Evolutionary conservation across 2,113 vertebrate genomes (phyloP).

Genomic region (Andinoacara biseriatus): DNA sequence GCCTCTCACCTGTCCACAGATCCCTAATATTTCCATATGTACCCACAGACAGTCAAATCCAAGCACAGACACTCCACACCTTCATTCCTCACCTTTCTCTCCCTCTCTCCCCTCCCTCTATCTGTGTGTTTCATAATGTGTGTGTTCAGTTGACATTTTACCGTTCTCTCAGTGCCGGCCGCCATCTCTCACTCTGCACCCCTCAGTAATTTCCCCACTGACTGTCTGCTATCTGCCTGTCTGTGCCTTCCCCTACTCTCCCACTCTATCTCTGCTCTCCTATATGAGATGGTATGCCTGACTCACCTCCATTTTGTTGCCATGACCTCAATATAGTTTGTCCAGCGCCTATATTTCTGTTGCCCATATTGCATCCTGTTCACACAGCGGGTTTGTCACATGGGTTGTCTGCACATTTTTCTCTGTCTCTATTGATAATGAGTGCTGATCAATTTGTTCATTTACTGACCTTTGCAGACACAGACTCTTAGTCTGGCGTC

Average conservation of each 20-base stretch:
- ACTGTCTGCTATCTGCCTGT: constrained; percentile 66
- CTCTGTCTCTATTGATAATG: constrained; percentile 31
- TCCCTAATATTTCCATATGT: constrained; percentile 28
- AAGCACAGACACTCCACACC: constrained; percentile 13
- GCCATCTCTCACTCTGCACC: constrained; percentile 47
- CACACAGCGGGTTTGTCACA: constrained; percentile 10
- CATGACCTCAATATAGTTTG: constrained; percentile 62
- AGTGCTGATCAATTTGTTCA: constrained; percentile 56
- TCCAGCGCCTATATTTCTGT: constrained; percentile 27
- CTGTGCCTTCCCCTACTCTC: constrained; percentile 40
- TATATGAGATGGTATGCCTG: constrained; percentile 56
- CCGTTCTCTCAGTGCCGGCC: constrained; percentile 38
- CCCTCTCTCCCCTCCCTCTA: not conserved
- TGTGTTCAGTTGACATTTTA: constrained; percentile 72
- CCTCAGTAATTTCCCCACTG: constrained; percentile 73
- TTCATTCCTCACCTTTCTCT: not conserved
- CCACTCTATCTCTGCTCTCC: constrained; percentile 52
- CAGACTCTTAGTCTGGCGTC: constrained; percentile 60
- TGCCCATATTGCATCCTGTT: not conserved
- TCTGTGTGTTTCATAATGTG: constrained; percentile 45
- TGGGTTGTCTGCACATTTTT: not conserved
- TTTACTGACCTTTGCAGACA: constrained; percentile 60
- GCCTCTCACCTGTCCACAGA: not conserved
- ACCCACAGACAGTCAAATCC: constrained; percentile 11
- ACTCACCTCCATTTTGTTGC: constrained; percentile 61